These are phyloP conservation scores for Zhuqinia jingwanae DNA, from an alignment of 2,888 invertebrate species.

Conservation along the genomic window DNA sequence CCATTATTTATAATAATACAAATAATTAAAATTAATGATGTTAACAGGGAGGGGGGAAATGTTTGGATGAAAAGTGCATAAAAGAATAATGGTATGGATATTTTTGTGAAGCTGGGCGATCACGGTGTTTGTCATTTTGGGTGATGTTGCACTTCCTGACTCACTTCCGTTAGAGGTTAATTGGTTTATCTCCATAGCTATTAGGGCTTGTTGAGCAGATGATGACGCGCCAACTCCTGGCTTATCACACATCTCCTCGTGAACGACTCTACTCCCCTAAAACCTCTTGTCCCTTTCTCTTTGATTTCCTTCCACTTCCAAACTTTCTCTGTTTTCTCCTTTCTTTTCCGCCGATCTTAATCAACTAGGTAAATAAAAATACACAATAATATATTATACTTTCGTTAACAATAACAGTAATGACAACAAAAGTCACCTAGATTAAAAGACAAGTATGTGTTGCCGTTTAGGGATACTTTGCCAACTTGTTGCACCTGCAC, in stretches of 20 bases:
- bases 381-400: background rate
- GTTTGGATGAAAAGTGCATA: slow-evolving; percentile 92
- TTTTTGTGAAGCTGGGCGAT: slow-evolving; percentile 79
- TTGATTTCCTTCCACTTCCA: background rate
- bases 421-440: no score
- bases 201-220: slow-evolving; percentile 51
- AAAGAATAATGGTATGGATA: no score
- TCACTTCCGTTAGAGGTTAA: slow-evolving; percentile 76
- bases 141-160: slow-evolving; percentile 74
- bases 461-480: no score
- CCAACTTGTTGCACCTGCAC: slow-evolving; percentile 31
- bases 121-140: slow-evolving; percentile 79
- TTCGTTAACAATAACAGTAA: background rate
- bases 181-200: slow-evolving; percentile 79
- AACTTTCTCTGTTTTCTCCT: slow-evolving; percentile 7
- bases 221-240: slow-evolving; percentile 70
- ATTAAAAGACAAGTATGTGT: no score
- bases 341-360: background rate
- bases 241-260: slow-evolving; percentile 76
- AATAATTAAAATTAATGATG: slow-evolving; percentile 16
- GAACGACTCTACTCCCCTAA: background rate
- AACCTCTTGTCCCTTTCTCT: background rate
- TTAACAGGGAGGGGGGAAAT: no score
- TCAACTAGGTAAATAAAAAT: background rate
- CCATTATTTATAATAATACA: background rate